Conservation (phyloP, 2,797 vertebrate species). For the Phalloptychus januarius region DNA sequence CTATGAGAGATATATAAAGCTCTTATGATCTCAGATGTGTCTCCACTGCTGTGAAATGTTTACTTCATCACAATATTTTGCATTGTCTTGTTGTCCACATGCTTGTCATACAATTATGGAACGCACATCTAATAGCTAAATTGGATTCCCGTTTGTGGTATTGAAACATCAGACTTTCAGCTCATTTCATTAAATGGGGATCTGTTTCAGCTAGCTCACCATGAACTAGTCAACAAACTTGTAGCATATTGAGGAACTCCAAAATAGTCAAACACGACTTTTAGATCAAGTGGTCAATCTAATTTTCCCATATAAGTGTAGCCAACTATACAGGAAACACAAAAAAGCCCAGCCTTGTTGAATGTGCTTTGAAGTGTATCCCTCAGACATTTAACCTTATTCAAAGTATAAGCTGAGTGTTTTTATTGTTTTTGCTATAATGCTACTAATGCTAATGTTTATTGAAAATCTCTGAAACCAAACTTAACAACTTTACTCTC, state of each 20-base stretch:
- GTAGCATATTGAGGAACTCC: neutral
- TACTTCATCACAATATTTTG: neutral
- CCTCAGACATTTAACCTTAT: too few species aligned
- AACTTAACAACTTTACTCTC: neutral
- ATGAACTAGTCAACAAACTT: neutral
- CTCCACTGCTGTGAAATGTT: neutral
- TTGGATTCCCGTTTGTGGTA: too few species aligned
- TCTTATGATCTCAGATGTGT: neutral
- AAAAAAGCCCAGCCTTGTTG: neutral
- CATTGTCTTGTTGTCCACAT: neutral
- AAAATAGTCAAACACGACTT: neutral
- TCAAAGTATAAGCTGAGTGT: too few species aligned
- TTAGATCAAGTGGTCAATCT: neutral
- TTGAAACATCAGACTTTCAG: too few species aligned
- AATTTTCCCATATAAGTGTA: neutral
- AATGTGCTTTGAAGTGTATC: neutral
- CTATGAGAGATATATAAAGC: neutral
- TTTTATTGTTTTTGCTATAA: neutral
- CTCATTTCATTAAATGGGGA: neutral
- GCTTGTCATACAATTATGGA: neutral
- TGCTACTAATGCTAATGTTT: neutral
- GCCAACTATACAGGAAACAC: neutral
- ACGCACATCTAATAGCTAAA: neutral
- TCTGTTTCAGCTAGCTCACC: neutral
- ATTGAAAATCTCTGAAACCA: neutral